Base-by-base conservation (phyloP, 2,797 vertebrate species). In the Heteromormyrus szaboi region DNA sequence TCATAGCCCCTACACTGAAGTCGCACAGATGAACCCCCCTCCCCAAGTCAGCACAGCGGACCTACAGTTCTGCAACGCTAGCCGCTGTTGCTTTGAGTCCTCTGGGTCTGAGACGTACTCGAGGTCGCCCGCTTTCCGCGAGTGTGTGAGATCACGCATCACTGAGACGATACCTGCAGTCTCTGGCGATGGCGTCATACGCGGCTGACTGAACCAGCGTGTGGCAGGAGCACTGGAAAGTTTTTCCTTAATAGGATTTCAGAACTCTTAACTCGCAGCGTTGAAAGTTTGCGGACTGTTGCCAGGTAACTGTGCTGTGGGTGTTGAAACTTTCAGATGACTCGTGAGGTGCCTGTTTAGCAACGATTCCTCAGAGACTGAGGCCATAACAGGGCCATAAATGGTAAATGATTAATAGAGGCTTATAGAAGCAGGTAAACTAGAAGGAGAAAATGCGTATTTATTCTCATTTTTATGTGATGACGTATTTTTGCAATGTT, bases 181-280 rank as follows among this genome's bases (percentile, higher is more conserved):
- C 50, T 9, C n/a, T 1, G 41, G 41, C 62, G 25, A 50, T 87
- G 19, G 51, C 89, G 54, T 76, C 85, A 56, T 25, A 81, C 5
- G 56, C 46, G 37, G 33, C 8, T 87, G 85, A 87, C 81, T 87
- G 76, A 72, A 59, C 56, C n/a, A 72, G 65, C 85, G 53, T 5
- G 65, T 54, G 76, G 72, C 89, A 25, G n/a, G 54, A 84, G 29
- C n/a, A 19, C 54, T 72, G 72, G 14, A 79, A 65, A 87, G 53
- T 50, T 81, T 50, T 50, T 44, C 89, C 86, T 89, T 83, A 89
- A 87, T 89, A 89, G 89, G 86, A 81, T 87, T 54, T 87, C 85
- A 17, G 85, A 89, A 4, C 51, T 79, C 72, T 59, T 44, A 89
- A 84, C 29, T 65, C 37, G 56, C 29, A 72, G 50, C 9, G 3